Percentiles rank a stretch among this genome's conserved stretches.
Conservation (phyloP, 2,888 invertebrate genomes). For the Papilio gigon region DNA sequence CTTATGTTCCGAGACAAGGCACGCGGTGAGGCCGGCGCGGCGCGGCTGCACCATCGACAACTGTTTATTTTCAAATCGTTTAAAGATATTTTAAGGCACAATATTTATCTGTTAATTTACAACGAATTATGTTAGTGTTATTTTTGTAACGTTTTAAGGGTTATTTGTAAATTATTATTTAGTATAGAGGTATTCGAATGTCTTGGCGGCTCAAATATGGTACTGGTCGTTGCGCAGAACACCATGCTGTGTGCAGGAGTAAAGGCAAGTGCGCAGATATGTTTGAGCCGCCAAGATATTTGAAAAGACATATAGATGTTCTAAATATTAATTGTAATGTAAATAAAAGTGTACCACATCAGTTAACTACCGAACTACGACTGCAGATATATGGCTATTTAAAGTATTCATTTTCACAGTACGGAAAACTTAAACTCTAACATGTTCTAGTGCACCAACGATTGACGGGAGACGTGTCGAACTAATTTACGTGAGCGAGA, state of each 20-base stretch:
- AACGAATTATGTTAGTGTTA: conserved; percentile 15
- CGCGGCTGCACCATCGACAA: too few relatives aligned
- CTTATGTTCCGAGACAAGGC: conserved; percentile 32
- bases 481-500: conserved; percentile 23
- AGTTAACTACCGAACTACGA: conserved; percentile 47
- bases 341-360: conserved; percentile 47
- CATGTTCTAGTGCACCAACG: conserved; percentile 56
- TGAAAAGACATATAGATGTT: too few relatives aligned
- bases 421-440: conserved; percentile 32
- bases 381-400: conserved; percentile 70
- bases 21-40: conserved; percentile 34
- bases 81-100: conserved; percentile 37
- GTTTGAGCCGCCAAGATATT: too few relatives aligned
- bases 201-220: too few relatives aligned
- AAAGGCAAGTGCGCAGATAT: too few relatives aligned
- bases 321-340: conserved; percentile 29
- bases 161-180: conserved; percentile 8
- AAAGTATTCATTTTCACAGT: conserved; percentile 47
- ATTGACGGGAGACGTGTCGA: conserved; percentile 22
- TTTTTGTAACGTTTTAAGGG: background rate
- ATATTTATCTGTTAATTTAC: conserved; percentile 17
- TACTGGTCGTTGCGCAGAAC: too few relatives aligned
- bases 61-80: conserved; percentile 17
- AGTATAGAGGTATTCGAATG: too few relatives aligned
- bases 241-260: too few relatives aligned